Base-by-base conservation (phyloP, 2,113 vertebrate genomes). In the Ceyx margarethae region DNA sequence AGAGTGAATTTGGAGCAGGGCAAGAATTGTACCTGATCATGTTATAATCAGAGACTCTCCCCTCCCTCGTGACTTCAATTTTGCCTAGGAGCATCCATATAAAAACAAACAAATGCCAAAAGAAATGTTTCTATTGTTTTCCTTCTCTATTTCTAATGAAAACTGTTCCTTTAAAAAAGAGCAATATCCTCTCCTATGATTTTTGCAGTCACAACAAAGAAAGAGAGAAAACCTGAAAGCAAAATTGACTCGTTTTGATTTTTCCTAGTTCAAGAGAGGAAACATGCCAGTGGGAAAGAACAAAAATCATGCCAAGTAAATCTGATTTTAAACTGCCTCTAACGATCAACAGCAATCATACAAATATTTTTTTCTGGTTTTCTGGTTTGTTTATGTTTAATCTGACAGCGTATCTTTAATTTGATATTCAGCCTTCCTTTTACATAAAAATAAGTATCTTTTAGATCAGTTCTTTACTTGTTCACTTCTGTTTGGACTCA, bases 171-270 rank as follows among this genome's bases (percentile, higher is more conserved):
- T 95, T 92, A 95, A 95, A 95, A 87, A 35, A 87, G 51, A 90
- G 93, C 90, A 95, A 93, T 95, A 95, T 90, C 91, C 87, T 96
- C 94, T 85, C 91, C 79, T 94, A 95, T 95, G 95, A 95, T 95
- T 95, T 95, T 94, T 90, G 72, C 91, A 94, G 95, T 87, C 90
- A 95, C 75, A 85, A 85, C 0, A 6, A 87, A 91, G 85, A 91
- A 95, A 92, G 61, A 81, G 73, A 93, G 75, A 94, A 87, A 95
- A 96, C 87, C 89, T 91, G 87, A 96, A 94, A 96, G 90, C 75
- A 91, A 95, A 95, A 94, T 80, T 91, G 91, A 85, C 60, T 85
- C 67, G 11, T 95, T 95, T 96, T 96, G 87, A 95, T 94, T 95
- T 94, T 91, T 80, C 56, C 56, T 67, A 45, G 87, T 87, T 94